Evolutionary conservation across 35 echinoderm and acorn worm species (phyloP), one percentile per base, ranked within the genome.

Genomic region (Apostichopus japonicus): DNA sequence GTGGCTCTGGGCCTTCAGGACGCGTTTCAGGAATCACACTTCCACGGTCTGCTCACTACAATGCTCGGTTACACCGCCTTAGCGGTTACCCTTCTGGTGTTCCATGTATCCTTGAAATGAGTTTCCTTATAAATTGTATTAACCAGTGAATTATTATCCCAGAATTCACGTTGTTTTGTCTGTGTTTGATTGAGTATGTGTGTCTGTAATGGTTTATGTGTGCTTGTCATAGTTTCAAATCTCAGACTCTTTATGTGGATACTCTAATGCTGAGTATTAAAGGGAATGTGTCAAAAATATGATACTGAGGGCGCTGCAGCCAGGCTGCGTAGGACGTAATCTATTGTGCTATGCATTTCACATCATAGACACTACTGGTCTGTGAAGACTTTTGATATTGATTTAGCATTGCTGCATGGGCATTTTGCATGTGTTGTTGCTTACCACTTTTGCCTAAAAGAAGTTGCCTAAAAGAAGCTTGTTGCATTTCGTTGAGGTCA

Each of bases 71-170:
- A 99, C 87, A 70, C 92, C 27, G 93, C 76, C 24, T 77, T 99
- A 70, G 93, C 95, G 89, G 90, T 91, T n/a, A 87, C 93, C 4
- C 95, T 99, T 13, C 86, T 99, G 8, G 78, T 99, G 54, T 93
- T 96, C 83, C 97, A 99, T 95, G 97, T 99, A 99, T 99, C 97
- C 97, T 99, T 95, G 80, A 65, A 6, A 25, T 89, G 1, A 16
- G 7, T 52, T 89, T 16, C 24, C 22, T 15, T 73, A 6, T 7
- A 6, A 78, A 5, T 17, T 17, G 33, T 23, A 23, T n/a, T 77
- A 24, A 44, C 77, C 33, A 11, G 21, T 78, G 77, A 9, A 44
- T 44, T 23, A 9, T 17, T 11, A 17, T 78, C 8, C 77, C 15
- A 10, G 57, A 61, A 10, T 61, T 61, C 13, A 61, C 57, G 1